Conservation (phyloP, 2,113 vertebrate genomes). For the Ammodytes dubius region DNA sequence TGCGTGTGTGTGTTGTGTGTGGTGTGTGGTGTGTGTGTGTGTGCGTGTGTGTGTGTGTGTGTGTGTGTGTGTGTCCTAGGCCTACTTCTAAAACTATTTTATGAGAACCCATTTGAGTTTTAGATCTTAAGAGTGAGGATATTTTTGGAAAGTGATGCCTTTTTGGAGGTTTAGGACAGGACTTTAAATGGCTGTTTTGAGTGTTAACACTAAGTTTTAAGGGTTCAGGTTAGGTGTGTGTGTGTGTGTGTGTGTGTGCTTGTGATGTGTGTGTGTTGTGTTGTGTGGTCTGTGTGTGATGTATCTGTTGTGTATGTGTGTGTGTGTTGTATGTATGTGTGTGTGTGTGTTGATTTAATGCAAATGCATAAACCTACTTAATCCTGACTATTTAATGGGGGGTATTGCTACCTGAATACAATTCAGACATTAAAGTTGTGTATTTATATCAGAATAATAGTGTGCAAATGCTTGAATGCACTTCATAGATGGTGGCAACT, state of each 20-base stretch:
- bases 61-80: not conserved
- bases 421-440: not conserved
- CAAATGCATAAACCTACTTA: not conserved
- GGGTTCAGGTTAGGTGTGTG: too few species aligned
- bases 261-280: too few species aligned
- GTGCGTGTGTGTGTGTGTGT: constrained; percentile 12
- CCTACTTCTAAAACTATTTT: not conserved
- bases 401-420: not conserved
- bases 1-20: constrained; percentile 8
- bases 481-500: not conserved
- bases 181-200: too few species aligned
- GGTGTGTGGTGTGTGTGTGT: constrained; percentile 16
- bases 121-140: too few species aligned
- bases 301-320: not conserved
- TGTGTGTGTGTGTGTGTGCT: not conserved
- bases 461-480: not conserved
- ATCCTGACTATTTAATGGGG: not conserved
- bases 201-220: too few species aligned
- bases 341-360: not conserved
- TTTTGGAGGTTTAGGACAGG: too few species aligned
- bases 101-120: too few species aligned
- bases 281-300: not conserved
- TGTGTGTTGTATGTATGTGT: not conserved
- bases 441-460: not conserved
- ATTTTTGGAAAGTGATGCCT: too few species aligned